Conservation (phyloP, 2,113 vertebrate genomes). For the Clarias batrachus region DNA sequence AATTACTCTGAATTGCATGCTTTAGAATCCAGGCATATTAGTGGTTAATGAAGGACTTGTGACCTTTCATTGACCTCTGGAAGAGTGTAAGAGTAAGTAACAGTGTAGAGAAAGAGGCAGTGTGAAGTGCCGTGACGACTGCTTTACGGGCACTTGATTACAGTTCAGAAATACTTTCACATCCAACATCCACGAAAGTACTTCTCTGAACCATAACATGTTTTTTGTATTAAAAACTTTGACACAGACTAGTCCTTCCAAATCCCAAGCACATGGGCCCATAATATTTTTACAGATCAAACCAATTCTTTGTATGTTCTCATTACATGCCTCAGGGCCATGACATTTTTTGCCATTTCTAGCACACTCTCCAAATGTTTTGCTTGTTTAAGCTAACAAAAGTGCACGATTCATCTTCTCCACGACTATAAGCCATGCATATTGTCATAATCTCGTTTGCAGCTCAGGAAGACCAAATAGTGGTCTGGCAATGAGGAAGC, state of each 20-base stretch:
- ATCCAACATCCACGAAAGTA: slow-evolving; percentile 9
- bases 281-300: background rate
- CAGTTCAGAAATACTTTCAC: slow-evolving; percentile 16
- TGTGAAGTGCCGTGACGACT: background rate
- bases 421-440: background rate
- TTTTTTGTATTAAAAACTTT: slow-evolving; percentile 17
- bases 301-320: background rate
- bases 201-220: background rate
- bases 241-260: background rate
- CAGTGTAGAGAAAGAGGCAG: background rate
- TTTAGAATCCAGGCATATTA: slow-evolving; percentile 29
- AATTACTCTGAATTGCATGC: slow-evolving; percentile 24
- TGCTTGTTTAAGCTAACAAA: slow-evolving; percentile 10
- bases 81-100: background rate
- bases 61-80: slow-evolving; percentile 37
- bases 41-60: slow-evolving; percentile 31
- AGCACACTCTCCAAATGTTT: background rate
- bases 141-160: slow-evolving; percentile 11
- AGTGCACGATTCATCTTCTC: slow-evolving; percentile 19
- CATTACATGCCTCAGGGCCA: background rate
- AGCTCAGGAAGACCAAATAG: slow-evolving; percentile 40
- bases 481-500: slow-evolving; percentile 40
- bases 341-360: background rate
- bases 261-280: background rate
- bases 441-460: slow-evolving; percentile 20